Conservation (phyloP, 2,888 invertebrate genomes). For the Scaptomyza caliginosa region DNA sequence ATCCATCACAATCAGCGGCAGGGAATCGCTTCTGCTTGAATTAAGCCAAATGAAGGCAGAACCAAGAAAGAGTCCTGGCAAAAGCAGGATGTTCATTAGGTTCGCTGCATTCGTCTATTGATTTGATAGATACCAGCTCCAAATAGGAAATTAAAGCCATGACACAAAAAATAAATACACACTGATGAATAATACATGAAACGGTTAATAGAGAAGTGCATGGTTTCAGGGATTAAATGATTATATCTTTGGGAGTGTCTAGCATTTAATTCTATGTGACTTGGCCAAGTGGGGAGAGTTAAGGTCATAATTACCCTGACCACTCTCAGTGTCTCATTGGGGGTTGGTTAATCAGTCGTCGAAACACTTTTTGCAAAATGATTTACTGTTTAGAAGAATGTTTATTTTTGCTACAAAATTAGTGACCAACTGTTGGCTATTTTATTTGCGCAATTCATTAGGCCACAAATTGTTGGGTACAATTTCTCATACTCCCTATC, state of each 20-base stretch:
- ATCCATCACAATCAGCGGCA: conserved; percentile 78
- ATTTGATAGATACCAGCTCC: conserved; percentile 45
- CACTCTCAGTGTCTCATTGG: not conserved
- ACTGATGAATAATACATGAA: conserved; percentile 74
- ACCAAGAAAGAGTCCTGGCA: conserved; percentile 11
- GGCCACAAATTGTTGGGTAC: conserved; percentile 61
- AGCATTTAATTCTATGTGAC: conserved; percentile 44
- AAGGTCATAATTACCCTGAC: conserved; percentile 58
- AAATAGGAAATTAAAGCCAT: conserved; percentile 31
- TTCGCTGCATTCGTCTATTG: conserved; percentile 73
- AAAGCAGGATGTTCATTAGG: conserved; percentile 77
- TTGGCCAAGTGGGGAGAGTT: conserved; percentile 21
- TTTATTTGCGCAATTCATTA: conserved; percentile 71
- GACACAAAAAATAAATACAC: conserved; percentile 17
- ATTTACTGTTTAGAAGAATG: conserved; percentile 42
- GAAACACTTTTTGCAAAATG: conserved; percentile 40
- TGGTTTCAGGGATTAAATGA: conserved; percentile 68
- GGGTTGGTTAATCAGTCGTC: conserved; percentile 45
- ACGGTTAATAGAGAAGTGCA: conserved; percentile 50
- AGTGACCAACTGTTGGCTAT: conserved; percentile 28
- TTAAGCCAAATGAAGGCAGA: conserved; percentile 51
- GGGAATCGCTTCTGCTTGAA: conserved; percentile 75
- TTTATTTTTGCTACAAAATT: conserved; percentile 55
- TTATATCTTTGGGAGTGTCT: conserved; percentile 46
- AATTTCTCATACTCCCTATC: conserved; percentile 6